phyloP scores from a whole-genome alignment of 2,797 vertebrate genomes.

The Liparis tanakae region DNA sequence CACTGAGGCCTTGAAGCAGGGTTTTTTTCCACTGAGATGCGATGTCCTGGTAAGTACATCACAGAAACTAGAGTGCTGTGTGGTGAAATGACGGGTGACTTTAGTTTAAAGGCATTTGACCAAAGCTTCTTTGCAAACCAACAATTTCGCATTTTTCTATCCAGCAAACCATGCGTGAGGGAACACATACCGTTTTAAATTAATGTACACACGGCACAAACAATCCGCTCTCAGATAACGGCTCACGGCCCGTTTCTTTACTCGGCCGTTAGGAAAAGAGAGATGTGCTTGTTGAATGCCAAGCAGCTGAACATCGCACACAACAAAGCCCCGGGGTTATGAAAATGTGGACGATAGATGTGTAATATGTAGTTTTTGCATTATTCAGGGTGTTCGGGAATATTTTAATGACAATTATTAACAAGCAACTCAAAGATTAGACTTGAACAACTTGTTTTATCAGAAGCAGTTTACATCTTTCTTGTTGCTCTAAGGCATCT shows the following conservation, averaged over 20 bases:
- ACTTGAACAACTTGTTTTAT: neutral
- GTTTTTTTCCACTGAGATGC: constrained; percentile 32
- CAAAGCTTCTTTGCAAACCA: constrained; percentile 20
- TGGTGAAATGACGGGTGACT: constrained; percentile 25
- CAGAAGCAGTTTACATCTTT: neutral
- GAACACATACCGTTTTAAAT: constrained; percentile 2
- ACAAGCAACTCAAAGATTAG: neutral
- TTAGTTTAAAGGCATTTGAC: constrained; percentile 19
- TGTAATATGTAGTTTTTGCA: too few species aligned
- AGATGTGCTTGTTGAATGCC: neutral
- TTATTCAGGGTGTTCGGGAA: constrained; percentile 7
- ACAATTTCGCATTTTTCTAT: constrained; percentile 3
- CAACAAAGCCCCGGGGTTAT: too few species aligned
- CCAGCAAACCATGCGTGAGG: neutral
- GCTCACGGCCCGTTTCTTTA: neutral
- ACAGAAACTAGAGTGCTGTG: constrained; percentile 16
- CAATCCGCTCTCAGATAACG: neutral
- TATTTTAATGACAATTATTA: constrained; percentile 25
- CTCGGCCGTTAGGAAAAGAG: neutral
- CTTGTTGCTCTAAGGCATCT: neutral
- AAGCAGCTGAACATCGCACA: too few species aligned
- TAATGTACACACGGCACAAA: neutral
- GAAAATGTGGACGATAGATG: too few species aligned
- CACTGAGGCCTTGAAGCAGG: constrained; percentile 53
- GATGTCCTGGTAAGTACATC: constrained; percentile 30